Base-by-base conservation (phyloP, 2,888 invertebrate genomes). In the Chrysolina oricalcia region DNA sequence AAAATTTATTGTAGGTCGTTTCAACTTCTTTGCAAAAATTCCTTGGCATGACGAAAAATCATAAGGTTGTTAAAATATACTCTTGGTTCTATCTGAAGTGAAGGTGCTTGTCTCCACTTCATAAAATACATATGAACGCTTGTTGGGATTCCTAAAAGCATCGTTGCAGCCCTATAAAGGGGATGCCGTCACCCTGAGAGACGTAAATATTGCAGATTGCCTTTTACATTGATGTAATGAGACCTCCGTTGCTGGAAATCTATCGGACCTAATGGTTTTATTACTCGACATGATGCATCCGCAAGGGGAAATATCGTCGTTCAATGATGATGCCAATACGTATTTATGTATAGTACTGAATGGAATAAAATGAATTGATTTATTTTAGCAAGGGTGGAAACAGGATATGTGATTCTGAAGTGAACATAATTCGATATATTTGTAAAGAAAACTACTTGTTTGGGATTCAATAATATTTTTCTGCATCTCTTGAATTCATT, bases 41-140 rank as follows among this genome's bases (percentile, higher is more conserved):
- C 5, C 27, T 5, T 27, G 5, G 27, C 27, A 2, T 2, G 27
- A 43, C 6, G 43, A 43, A 43, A 43, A 43, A 43, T 2, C 2
- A 27, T 27, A 27, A 27, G 27, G 5, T 5, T 27, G 27, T 2
- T 27, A 5, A 27, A 27, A 35, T 35, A 35, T 0, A 35, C 6
- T 35, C 48, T 48, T 15, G 13, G 23, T 15, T 56, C 1, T 23
- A 56, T 10, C n/a, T 56, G 13, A 21, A 56, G 5, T 23, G 79
- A 75, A 81, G 79, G 81, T 81, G 40, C 80, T 78, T 75, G 80
- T 74, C 81, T 84, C 83, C 82, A 85, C 78, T 82, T 78, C 81
- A 83, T 83, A 83, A 83, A 85, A 83, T 81, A 81, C 77, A 82
- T 83, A 70, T 62, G 66, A 48, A 80, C 79, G 81, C 82, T 84